Evolutionary conservation across 2,113 vertebrate genomes (phyloP), one percentile per base, ranked within the genome.

Genomic region (Myotis yumanensis): DNA sequence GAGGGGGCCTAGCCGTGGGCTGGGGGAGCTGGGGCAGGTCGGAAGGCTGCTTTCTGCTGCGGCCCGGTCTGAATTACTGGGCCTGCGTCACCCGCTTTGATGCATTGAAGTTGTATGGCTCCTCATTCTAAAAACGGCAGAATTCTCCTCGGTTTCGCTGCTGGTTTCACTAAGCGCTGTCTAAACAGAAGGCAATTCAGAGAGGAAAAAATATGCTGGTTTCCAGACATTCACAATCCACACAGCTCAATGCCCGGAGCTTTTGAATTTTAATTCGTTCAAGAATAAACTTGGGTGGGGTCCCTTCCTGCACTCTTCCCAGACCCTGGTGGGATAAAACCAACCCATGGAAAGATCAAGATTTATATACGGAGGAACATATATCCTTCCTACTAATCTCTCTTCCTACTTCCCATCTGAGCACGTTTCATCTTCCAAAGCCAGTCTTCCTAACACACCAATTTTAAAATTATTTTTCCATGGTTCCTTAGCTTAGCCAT

Each of bases 141-240:
- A 17, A 51, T 82, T 77, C 75, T 57, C 72, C 81, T 73, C 66
- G 59, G 76, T 23, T 83, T 51, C 54, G 76, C 51, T 64, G 57
- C 77, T 81, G 71, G 46, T 43, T 88, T 89, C 32, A 90, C 86
- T 89, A 92, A 94, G 52, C 73, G 30, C 64, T 25, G 30, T 81
- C 68, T 91, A 93, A 89, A 92, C 48, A 94, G 87, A 90, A 95
- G 48, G 85, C 68, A 37, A 85, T 82, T 75, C 66, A 77, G 72
- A 91, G 7, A 73, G 17, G 77, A 5, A 66, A 68, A 48, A 66
- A 80, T 52, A 90, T 16, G 64, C n/a, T 10, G 5, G 28, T 57
- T 89, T 86, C 89, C 72, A 95, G 93, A 73, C 80, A 79, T 81
- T 51, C 54, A 9, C 9, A 54, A 69, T 52, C 66, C 7, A 0